Evolutionary conservation across 2,797 vertebrate genomes (phyloP).

Genomic region (Yasuhikotakia modesta): DNA sequence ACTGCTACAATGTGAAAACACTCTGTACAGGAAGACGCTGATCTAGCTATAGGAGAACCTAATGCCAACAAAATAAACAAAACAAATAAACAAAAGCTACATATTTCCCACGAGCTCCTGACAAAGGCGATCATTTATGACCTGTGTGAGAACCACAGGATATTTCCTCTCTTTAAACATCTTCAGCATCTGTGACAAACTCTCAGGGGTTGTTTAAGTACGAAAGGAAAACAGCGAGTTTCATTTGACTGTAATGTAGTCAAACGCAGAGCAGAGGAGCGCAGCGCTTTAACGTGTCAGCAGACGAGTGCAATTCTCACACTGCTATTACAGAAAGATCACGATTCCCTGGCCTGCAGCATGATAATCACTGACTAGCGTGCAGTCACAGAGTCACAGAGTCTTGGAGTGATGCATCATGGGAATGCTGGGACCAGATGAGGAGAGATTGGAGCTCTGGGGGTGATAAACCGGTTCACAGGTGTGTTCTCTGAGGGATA

Average conservation of each 20-base stretch:
- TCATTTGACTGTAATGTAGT: conserved; percentile 22
- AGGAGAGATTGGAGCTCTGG: conserved; percentile 17
- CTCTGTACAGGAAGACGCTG: too few species aligned
- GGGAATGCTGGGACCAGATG: conserved; percentile 25
- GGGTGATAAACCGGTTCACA: conserved; percentile 22
- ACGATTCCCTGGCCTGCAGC: conserved; percentile 16
- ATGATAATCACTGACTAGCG: conserved; percentile 24
- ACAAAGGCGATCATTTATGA: conserved; percentile 15
- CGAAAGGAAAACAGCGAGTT: conserved; percentile 25
- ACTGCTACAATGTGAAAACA: too few species aligned
- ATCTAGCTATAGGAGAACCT: too few species aligned
- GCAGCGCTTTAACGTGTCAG: conserved; percentile 2
- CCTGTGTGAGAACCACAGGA: conserved; percentile 5
- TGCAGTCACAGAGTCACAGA: not conserved
- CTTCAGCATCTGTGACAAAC: conserved; percentile 2
- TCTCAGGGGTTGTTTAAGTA: conserved; percentile 33
- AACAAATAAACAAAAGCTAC: conserved; percentile 24
- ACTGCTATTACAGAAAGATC: conserved; percentile 38
- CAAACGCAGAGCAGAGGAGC: conserved; percentile 7
- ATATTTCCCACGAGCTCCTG: conserved; percentile 29
- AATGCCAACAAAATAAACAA: conserved; percentile 12
- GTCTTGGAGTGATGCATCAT: conserved; percentile 12
- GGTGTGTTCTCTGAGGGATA: conserved; percentile 21
- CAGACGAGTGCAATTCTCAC: conserved; percentile 8
- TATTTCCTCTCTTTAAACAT: not conserved